Evolutionary conservation across 2,797 vertebrate species (phyloP).

Genomic region (Sphenopsis melanotis): DNA sequence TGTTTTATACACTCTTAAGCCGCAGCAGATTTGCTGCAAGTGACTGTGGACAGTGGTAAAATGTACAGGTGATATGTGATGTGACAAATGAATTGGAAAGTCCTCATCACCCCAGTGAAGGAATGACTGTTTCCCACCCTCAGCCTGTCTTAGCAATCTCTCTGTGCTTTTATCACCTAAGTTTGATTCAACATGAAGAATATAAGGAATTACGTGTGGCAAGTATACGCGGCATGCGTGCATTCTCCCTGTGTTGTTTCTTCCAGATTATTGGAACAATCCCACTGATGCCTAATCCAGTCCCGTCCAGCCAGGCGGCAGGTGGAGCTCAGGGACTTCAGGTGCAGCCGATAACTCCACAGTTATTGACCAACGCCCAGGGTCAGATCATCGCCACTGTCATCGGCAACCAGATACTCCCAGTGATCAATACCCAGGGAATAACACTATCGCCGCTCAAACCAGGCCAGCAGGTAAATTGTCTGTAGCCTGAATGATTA

Average conservation of each 20-base stretch:
- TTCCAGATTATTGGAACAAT: constrained; percentile 98
- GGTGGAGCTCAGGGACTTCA: constrained; percentile 91
- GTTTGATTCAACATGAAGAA: not conserved
- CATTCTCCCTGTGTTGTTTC: constrained; percentile 34
- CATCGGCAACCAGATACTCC: constrained; percentile 99
- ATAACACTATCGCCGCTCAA: constrained; percentile 98
- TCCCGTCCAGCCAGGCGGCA: constrained; percentile 88
- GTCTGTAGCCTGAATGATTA: not conserved
- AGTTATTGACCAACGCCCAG: constrained; percentile 98
- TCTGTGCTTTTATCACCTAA: not conserved
- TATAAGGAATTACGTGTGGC: not conserved
- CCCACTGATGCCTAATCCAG: constrained; percentile 95
- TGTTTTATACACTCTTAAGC: not conserved
- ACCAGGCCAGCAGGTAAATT: constrained; percentile 94
- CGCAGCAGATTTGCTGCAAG: not conserved
- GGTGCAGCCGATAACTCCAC: constrained; percentile 98
- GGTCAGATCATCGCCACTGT: constrained; percentile 99
- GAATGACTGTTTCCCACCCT: not conserved
- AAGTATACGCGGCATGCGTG: not conserved
- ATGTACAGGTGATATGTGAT: fast-evolving
- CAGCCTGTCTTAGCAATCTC: not conserved
- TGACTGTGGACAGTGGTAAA: not conserved
- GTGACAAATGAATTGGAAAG: not conserved
- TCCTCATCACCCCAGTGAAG: not conserved
- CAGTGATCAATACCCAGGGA: constrained; percentile 99